Base-by-base conservation (phyloP, 2,888 invertebrate genomes). In the Saturnia pavonia region DNA sequence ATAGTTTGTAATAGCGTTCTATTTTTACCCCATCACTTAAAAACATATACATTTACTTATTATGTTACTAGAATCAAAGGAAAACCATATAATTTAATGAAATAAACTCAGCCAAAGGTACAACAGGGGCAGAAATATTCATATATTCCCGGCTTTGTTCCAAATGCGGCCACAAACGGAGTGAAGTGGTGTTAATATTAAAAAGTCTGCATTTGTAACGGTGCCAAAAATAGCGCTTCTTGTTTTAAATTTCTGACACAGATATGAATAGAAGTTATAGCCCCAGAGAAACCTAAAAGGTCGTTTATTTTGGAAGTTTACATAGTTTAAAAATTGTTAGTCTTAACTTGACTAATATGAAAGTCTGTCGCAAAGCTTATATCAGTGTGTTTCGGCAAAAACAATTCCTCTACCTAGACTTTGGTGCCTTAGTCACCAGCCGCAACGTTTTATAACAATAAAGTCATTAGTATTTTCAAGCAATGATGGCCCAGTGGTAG, bases 121-220 rank as follows among this genome's bases (percentile, higher is more conserved):
- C 40, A 40, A 40, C 40, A 9, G 40, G 2, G 40, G 40, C 65
- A 2, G 65, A 65, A 65, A 65, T 65, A 65, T 65, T 65, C 65
- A 65, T 40, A 65, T 40, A 65, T 65, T 65, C 40, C 40, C 65
- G 40, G 40, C 65, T 65, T 65, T 65, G 65, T 65, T 65, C 65
- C 65, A 65, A 65, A 40, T 65, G 40, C 65, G 40, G 65, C 65
- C 65, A 40, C 65, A 40, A 19, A 65, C 65, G n/a, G 65, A n/a
- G n/a, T 65, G 65, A 40, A 65, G 65, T 40, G 65, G 65, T 65
- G 65, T 65, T 65, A 65, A 65, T 65, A 65, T 65, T 65, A 65
- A 65, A 65, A 65, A 65, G 65, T 65, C 65, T 40, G 40, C 40
- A 19, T 40, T 65, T 40, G 65, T 65, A 65, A n/a, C 40, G 65